These are phyloP conservation scores for Gorsachius goisagi DNA, from an alignment of 2,113 vertebrate genomes.

Conservation along the genomic window DNA sequence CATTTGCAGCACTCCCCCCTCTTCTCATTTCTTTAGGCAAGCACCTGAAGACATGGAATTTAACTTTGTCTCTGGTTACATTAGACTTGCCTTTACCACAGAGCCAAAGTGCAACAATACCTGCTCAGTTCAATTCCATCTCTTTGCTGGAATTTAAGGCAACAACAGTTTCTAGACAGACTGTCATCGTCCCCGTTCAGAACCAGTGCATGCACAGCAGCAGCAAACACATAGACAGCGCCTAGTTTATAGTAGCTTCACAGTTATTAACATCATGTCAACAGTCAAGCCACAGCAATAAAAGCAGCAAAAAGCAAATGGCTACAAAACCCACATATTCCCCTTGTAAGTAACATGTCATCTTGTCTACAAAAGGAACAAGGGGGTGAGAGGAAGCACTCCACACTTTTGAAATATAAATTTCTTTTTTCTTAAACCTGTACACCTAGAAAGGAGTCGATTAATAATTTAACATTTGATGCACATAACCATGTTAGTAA, in stretches of 20 bases:
- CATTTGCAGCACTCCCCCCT: background rate
- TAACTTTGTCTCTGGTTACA: background rate
- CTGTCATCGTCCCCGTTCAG: no score
- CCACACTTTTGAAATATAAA: background rate
- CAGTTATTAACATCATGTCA: rapidly evolving
- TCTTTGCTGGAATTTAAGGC: background rate
- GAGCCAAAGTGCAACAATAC: background rate
- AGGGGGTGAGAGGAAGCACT: background rate
- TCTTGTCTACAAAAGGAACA: background rate
- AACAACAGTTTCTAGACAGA: background rate
- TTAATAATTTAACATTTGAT: background rate
- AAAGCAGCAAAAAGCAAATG: background rate
- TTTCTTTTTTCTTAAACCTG: background rate
- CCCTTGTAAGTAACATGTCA: background rate
- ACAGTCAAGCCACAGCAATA: background rate
- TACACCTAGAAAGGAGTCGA: background rate
- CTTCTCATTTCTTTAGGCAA: background rate
- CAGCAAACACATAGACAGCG: background rate
- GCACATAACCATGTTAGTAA: background rate
- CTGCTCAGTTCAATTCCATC: background rate
- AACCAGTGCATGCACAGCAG: rapidly evolving
- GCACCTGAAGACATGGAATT: background rate
- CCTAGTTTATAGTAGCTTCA: background rate
- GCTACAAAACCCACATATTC: background rate
- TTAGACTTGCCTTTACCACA: background rate